phyloP scores from a whole-genome alignment of 2,888 invertebrate genomes.

The Chloroclystis v-ata region DNA sequence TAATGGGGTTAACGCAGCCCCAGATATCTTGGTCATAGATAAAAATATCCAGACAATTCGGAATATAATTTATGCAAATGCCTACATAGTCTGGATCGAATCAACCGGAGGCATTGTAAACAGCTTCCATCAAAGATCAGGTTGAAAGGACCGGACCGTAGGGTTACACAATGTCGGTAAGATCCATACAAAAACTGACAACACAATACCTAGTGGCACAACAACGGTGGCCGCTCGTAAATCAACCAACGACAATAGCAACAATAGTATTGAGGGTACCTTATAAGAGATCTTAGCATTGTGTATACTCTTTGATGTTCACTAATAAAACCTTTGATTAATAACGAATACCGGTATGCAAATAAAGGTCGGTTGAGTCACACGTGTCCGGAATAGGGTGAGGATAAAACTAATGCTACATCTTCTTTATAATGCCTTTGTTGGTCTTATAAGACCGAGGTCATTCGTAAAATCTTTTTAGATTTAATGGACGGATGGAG shows the following conservation, averaged over 20 bases:
- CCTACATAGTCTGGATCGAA: conserved; percentile 45
- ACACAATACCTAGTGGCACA: conserved; percentile 73
- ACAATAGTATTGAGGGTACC: conserved; percentile 78
- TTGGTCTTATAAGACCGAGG: conserved; percentile 51
- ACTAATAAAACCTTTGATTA: conserved; percentile 79
- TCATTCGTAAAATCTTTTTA: conserved; percentile 2
- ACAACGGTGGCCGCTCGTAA: conserved; percentile 78
- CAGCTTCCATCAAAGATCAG: conserved; percentile 67
- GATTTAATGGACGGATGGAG: neutral
- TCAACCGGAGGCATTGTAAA: conserved; percentile 56
- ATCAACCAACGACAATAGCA: conserved; percentile 77
- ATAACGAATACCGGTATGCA: conserved; percentile 79
- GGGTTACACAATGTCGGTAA: conserved; percentile 75
- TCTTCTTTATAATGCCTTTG: conserved; percentile 64
- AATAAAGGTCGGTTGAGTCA: conserved; percentile 69
- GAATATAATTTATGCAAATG: conserved; percentile 38
- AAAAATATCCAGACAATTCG: conserved; percentile 12
- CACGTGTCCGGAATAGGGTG: conserved; percentile 61
- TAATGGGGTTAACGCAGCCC: neutral
- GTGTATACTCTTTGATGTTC: conserved; percentile 77
- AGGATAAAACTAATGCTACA: conserved; percentile 67
- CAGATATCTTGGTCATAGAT: neutral
- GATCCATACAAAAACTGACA: conserved; percentile 76
- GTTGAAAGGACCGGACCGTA: conserved; percentile 69
- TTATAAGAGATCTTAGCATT: conserved; percentile 78